Base-by-base conservation (phyloP, 2,888 invertebrate genomes). In the Mystacides longicornis region DNA sequence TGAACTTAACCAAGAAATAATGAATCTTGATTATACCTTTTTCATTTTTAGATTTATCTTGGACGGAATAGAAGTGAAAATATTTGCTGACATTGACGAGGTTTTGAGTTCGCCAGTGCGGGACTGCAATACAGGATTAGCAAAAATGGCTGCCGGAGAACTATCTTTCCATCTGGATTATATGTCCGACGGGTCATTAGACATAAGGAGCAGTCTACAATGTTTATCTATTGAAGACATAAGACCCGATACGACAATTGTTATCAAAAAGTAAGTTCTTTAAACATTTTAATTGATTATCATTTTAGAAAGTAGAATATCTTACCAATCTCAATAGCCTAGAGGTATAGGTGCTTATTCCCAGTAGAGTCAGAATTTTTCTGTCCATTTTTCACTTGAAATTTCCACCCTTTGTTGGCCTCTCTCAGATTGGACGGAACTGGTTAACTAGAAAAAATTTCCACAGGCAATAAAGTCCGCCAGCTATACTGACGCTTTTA, bases 61-160 rank as follows among this genome's bases (percentile, higher is more conserved):
- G 22, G 89, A 89, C 60, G 86, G 87, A 23, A 63, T 87, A n/a
- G 82, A 83, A 62, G 63, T 89, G 1, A 81, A 81, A 62, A 71
- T 89, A 1, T 88, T 86, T 69, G 82, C 83, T 19, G 88, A 88
- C 65, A 81, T 84, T 62, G 87, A 87, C 54, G 88, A 88, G 68
- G 77, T 86, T 0, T 69, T 88, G 5, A 87, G 85, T 65, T 87
- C 87, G 0, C 87, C 88, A 0, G 85, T 87, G 0, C 74, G 87
- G 2, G 87, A 87, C 65, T 64, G 84, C 61, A 85, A 81, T 67
- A 85, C 84, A 59, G 87, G 86, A 0, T 69, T 89, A 3, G 86
- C 87, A 5, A 82, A 80, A 65, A 70, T 89, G 51, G 81, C 83
- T 11, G 79, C 89, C 11, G 83, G 82, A 1, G 88, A 89, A 67